Base-by-base conservation (phyloP, 2,888 invertebrate species). In the Macaria notata region DNA sequence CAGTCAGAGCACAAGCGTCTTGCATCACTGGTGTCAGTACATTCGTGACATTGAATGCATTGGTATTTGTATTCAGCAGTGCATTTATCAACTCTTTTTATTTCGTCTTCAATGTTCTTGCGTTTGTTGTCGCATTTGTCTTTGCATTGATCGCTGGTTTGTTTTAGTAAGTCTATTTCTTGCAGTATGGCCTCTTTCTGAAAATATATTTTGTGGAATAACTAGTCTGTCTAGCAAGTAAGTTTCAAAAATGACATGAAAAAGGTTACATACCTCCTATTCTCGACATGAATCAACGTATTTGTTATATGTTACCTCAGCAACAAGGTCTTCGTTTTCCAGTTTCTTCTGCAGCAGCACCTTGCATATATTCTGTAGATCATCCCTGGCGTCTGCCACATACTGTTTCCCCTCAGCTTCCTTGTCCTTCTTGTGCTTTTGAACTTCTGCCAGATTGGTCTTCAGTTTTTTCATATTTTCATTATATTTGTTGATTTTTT, bases 1-100 rank as follows among this genome's bases (percentile, higher is more conserved):
- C 91, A 90, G 58, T 91, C 90, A 0, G 72, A 74, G 54, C 91
- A 90, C 9, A 74, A 73, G 39, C 75, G 83, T 7, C 79, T 77
- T 3, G 76, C 58, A 54, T 88, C 88, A 3, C 54, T 3, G 1
- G 86, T 88, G 38, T 87, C 87, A 0, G 78, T 81, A 52, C 72
- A 73, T 64, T 76, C 64, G 44, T 87, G 82, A 51, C 88, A 90
- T 66, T 65, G 70, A 1, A 68, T 61, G 64, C 88, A 88, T 72
- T 72, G 77, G 0, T 65, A 56, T 68, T 69, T 71, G 44, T 65
- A 79, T 0, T 64, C 61, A 2, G 63, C 60, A 47, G 89, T 82
- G 57, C 85, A 81, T 7, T 64, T 56, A 0, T 81, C 73, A 1
- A 86, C 31, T 9, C 68, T 73, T 53, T 72, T 72, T 0, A 84